These are phyloP conservation scores for Cottoperca gobio DNA, from an alignment of 2,797 vertebrate species.

Conservation along the genomic window DNA sequence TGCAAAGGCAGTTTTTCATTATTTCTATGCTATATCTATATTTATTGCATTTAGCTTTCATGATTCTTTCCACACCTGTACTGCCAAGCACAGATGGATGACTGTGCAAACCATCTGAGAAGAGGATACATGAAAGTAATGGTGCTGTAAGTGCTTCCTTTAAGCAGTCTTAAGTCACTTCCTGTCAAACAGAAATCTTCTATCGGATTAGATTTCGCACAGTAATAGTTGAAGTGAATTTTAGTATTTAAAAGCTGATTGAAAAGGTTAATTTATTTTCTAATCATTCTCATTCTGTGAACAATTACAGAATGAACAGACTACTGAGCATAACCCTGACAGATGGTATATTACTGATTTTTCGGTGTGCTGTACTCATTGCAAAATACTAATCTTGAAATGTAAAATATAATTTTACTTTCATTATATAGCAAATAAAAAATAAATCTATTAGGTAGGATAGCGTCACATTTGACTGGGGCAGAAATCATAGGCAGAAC, in stretches of 20 bases:
- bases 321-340: conserved; percentile 22
- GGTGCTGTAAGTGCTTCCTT: conserved; percentile 26
- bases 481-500: not conserved
- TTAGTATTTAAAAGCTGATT: conserved; percentile 58
- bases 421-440: not conserved
- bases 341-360: not conserved
- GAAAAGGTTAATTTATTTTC: conserved; percentile 72
- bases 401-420: conserved; percentile 5
- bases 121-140: conserved; percentile 52
- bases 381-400: conserved; percentile 1
- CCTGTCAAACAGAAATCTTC: conserved; percentile 49
- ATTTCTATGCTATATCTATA: conserved; percentile 6
- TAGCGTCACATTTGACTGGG: not conserved
- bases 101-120: conserved; percentile 17
- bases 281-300: conserved; percentile 52
- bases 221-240: conserved; percentile 51
- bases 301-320: conserved; percentile 41
- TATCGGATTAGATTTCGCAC: conserved; percentile 38
- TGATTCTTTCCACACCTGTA: not conserved
- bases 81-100: conserved; percentile 9
- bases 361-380: not conserved
- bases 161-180: conserved; percentile 39
- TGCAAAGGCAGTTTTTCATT: not conserved
- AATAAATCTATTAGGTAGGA: not conserved
- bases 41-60: conserved; percentile 3